Conservation (phyloP, 2,797 vertebrate genomes). For the Syncerus caffer region DNA sequence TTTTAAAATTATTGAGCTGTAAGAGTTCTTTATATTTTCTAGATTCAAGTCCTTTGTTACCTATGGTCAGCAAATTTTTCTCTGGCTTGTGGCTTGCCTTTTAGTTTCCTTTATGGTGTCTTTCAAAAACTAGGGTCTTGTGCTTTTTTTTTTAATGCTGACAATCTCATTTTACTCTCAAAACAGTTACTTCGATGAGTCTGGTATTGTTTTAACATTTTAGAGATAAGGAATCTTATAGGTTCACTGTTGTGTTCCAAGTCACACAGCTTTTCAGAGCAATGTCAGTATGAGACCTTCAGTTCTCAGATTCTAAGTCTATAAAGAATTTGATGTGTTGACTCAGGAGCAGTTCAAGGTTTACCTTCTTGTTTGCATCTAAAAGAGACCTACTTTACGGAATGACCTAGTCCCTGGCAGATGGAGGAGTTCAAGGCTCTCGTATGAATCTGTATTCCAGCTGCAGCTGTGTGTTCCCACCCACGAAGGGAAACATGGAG, state of each 20-base stretch:
- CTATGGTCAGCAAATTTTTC: background rate
- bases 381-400: background rate
- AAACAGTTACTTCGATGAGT: background rate
- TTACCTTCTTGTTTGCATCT: background rate
- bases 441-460: slow-evolving; percentile 46
- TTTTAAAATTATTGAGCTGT: background rate
- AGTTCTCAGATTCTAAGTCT: background rate
- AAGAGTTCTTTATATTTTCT: background rate
- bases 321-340: background rate
- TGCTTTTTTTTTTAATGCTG: background rate
- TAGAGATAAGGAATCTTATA: background rate
- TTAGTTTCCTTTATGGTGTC: slow-evolving; percentile 5
- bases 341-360: background rate
- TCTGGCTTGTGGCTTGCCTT: background rate
- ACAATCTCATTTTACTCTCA: slow-evolving; percentile 11
- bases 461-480: slow-evolving; percentile 3
- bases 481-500: background rate
- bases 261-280: background rate
- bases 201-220: background rate
- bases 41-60: background rate
- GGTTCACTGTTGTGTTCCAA: background rate
- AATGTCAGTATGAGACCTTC: background rate
- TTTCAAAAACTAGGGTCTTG: background rate
- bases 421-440: background rate
- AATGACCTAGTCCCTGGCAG: background rate